These are phyloP conservation scores for Charadrius vociferus DNA, from an alignment of 2,113 vertebrate genomes.

Conservation along the genomic window DNA sequence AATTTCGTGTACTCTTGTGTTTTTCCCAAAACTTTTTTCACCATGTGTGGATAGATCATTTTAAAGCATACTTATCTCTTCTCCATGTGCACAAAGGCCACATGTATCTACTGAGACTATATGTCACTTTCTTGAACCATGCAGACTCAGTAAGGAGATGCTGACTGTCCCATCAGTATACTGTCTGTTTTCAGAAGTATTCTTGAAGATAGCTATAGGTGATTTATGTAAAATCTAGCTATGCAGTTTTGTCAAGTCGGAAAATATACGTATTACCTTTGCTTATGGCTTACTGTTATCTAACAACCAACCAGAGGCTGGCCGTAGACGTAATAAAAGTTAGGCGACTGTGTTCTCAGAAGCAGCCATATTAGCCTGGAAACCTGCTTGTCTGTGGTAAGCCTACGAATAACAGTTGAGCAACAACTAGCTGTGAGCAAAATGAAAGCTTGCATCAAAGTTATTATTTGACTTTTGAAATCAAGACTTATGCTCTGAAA, in stretches of 20 bases:
- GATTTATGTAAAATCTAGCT: background rate
- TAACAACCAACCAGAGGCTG: background rate
- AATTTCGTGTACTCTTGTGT: background rate
- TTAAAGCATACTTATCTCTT: background rate
- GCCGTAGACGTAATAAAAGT: background rate
- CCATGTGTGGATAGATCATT: background rate
- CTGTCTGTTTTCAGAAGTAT: background rate
- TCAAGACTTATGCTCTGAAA: background rate
- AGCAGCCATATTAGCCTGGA: background rate
- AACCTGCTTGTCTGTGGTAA: background rate
- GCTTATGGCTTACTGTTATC: background rate
- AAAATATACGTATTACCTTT: background rate
- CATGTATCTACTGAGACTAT: background rate
- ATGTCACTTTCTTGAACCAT: background rate
- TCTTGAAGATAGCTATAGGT: background rate
- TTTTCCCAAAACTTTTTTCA: background rate
- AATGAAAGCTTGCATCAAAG: background rate
- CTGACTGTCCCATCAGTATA: background rate
- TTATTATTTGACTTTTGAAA: background rate
- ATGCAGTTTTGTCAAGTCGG: background rate
- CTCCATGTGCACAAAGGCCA: background rate
- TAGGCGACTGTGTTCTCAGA: background rate
- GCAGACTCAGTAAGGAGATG: background rate
- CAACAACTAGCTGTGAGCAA: background rate
- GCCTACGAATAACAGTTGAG: background rate